Evolutionary conservation across 2,113 vertebrate species (phyloP).

Genomic region (Plecotus auritus): DNA sequence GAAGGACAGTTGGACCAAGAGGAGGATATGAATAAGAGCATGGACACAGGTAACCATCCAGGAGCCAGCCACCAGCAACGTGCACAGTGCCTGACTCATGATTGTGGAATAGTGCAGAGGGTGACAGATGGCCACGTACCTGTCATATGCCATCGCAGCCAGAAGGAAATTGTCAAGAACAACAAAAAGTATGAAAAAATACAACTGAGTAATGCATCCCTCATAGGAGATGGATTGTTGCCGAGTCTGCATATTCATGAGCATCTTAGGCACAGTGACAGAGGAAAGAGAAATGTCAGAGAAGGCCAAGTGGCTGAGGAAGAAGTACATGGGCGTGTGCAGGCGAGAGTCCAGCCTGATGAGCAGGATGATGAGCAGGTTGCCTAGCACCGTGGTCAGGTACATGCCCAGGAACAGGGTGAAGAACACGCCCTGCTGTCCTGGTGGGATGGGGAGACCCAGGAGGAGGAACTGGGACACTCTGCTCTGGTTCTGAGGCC

Average conservation of each 20-base stretch:
- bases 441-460: not conserved
- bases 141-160: conserved; percentile 60
- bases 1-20: conserved; percentile 39
- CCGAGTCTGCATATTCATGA: not conserved
- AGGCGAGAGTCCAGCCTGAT: conserved; percentile 26
- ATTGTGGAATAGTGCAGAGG: conserved; percentile 34
- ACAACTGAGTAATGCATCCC: conserved; percentile 54
- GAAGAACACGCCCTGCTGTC: not conserved
- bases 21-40: conserved; percentile 53
- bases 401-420: conserved; percentile 35
- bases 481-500: not conserved
- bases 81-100: conserved; percentile 42
- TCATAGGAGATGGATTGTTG: conserved; percentile 20
- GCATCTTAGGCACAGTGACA: not conserved
- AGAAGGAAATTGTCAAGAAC: conserved; percentile 57
- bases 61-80: conserved; percentile 4
- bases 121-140: conserved; percentile 45
- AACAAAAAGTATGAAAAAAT: conserved; percentile 51
- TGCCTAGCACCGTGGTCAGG: conserved; percentile 38
- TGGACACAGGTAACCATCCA: conserved; percentile 37
- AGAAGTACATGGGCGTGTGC: conserved; percentile 65
- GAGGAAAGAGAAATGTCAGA: conserved; percentile 47
- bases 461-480: conserved; percentile 25
- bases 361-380: conserved; percentile 47
- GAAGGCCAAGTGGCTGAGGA: conserved; percentile 62